Conservation (phyloP, 2,113 vertebrate species). For the Coptodon rendalli region DNA sequence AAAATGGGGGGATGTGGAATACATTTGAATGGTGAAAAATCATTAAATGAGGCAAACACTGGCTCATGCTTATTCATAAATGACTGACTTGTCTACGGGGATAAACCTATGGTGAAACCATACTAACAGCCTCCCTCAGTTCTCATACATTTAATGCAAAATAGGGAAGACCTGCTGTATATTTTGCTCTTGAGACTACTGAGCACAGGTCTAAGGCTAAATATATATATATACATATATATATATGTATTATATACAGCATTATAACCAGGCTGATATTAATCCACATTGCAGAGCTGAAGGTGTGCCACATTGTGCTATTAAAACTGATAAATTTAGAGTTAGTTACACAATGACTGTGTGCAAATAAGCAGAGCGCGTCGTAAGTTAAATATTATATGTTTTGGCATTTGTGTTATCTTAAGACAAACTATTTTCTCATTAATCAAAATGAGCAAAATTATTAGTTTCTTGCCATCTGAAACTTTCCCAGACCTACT, state of each 20-base stretch:
- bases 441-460: slow-evolving; percentile 6
- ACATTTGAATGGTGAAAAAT: slow-evolving; percentile 52
- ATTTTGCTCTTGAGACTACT: slow-evolving; percentile 1
- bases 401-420: neutral
- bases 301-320: neutral
- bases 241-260: neutral
- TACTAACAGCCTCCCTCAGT: neutral
- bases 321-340: neutral
- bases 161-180: slow-evolving; percentile 10
- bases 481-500: slow-evolving; percentile 18
- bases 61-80: slow-evolving; percentile 60
- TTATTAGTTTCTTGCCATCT: slow-evolving; percentile 4
- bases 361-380: neutral
- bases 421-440: neutral
- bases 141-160: slow-evolving; percentile 47
- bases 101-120: slow-evolving; percentile 36
- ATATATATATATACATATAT: neutral
- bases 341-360: neutral
- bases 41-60: slow-evolving; percentile 53
- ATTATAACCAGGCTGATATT: neutral
- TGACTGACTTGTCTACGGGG: slow-evolving; percentile 42
- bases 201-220: neutral
- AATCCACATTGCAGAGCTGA: neutral
- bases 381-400: neutral
- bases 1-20: slow-evolving; percentile 40